Conservation (phyloP, 2,888 invertebrate genomes). For the Syritta pipiens region DNA sequence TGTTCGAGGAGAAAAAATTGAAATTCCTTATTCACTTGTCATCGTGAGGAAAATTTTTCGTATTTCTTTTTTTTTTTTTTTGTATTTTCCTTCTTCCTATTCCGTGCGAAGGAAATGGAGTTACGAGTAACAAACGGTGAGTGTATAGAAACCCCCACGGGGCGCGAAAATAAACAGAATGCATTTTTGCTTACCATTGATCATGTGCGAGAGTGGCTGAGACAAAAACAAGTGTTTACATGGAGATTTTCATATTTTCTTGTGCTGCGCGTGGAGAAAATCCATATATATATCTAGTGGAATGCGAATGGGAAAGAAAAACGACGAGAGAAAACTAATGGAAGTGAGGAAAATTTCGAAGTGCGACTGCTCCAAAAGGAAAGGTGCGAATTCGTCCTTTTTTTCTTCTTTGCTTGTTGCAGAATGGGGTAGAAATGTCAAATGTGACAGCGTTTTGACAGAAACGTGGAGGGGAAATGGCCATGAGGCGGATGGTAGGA, state of each 20-base stretch:
- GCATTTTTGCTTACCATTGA: constrained; percentile 54
- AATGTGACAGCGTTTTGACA: constrained; percentile 16
- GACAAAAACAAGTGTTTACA: constrained; percentile 61
- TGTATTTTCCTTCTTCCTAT: constrained; percentile 13
- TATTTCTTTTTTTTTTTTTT: too few species aligned
- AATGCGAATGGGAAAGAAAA: constrained; percentile 10
- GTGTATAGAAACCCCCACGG: constrained; percentile 2
- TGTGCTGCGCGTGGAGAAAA: constrained; percentile 29
- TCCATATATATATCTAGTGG: constrained; percentile 41
- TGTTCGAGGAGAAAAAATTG: not conserved
- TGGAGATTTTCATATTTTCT: constrained; percentile 25
- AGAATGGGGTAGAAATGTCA: constrained; percentile 47
- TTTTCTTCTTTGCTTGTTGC: too few species aligned
- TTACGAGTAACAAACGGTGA: not conserved
- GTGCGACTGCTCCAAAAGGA: constrained; percentile 56
- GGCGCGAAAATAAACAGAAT: constrained; percentile 40
- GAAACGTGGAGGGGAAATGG: not conserved
- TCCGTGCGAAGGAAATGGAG: constrained; percentile 36
- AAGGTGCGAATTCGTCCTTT: constrained; percentile 34
- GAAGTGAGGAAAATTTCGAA: constrained; percentile 33
- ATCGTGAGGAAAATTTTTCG: constrained; percentile 36
- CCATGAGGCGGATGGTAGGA: not conserved
- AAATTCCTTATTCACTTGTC: constrained; percentile 43
- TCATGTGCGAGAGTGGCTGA: constrained; percentile 58
- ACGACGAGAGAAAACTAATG: constrained; percentile 13